These are phyloP conservation scores for Nettapus auritus DNA, from an alignment of 2,113 vertebrate species.

Conservation along the genomic window DNA sequence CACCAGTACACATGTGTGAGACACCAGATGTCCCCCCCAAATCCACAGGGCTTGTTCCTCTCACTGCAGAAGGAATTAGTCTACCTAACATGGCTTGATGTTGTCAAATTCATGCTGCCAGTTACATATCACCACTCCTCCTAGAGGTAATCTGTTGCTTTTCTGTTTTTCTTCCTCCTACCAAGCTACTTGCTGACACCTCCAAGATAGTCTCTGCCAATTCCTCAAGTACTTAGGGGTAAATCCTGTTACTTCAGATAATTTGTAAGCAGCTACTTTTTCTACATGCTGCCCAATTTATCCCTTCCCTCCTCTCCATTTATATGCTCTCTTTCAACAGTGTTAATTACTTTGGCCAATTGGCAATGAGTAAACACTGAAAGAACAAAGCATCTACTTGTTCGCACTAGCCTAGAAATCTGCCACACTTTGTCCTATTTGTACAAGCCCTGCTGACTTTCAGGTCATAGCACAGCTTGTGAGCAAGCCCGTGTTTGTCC, in stretches of 20 bases:
- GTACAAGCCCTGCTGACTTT: not conserved
- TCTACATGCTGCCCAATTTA: not conserved
- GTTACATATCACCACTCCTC: not conserved
- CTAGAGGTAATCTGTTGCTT: not conserved
- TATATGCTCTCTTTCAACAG: not conserved
- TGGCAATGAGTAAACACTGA: not conserved
- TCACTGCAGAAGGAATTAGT: not conserved
- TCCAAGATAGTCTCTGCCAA: not conserved
- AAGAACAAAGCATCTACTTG: not conserved
- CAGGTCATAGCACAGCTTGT: not conserved
- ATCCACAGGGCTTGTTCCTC: not conserved
- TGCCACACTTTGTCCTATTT: not conserved
- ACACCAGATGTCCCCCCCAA: too few species aligned
- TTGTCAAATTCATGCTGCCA: not conserved
- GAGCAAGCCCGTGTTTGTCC: not conserved
- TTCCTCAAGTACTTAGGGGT: not conserved
- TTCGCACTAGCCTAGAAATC: not conserved
- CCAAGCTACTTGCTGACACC: not conserved
- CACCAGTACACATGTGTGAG: not conserved
- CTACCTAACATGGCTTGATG: fast-evolving
- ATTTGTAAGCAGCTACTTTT: not conserved
- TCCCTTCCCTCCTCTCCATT: not conserved
- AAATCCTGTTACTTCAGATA: not conserved
- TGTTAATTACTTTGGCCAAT: not conserved
- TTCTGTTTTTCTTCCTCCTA: not conserved